Percentiles rank a stretch among this genome's conserved stretches.
phyloP scores from a whole-genome alignment of 1,140 invertebrate genomes.

The Hermetia illucens region DNA sequence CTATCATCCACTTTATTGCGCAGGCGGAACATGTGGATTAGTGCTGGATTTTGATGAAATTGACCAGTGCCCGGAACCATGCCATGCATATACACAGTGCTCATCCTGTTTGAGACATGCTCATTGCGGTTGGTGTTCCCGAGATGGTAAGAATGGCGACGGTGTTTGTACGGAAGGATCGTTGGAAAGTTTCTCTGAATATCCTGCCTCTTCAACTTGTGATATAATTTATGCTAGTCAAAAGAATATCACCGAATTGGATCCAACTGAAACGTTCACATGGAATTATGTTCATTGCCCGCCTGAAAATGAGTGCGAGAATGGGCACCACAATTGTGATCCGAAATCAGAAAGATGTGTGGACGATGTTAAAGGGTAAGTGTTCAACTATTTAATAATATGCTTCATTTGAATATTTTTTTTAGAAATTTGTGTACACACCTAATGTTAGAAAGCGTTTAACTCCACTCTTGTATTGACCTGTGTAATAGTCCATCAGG shows the following conservation, averaged over 20 bases:
- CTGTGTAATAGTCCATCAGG: too few species aligned
- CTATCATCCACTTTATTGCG: constrained; percentile 71
- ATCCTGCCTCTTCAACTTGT: constrained; percentile 53
- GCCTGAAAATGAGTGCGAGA: constrained; percentile 84
- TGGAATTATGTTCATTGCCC: constrained; percentile 85
- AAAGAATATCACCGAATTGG: constrained; percentile 32
- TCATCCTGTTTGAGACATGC: constrained; percentile 71
- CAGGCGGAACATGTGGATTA: constrained; percentile 78
- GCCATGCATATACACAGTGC: constrained; percentile 70
- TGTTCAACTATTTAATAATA: too few species aligned
- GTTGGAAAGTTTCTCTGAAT: constrained; percentile 51
- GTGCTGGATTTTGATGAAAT: constrained; percentile 51
- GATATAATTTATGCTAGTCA: constrained; percentile 36
- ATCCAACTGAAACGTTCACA: constrained; percentile 36
- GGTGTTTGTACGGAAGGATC: constrained; percentile 66
- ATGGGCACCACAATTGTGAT: constrained; percentile 83
- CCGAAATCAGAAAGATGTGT: constrained; percentile 69
- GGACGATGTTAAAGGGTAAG: constrained; percentile 52
- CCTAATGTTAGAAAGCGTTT: too few species aligned
- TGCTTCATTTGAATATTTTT: too few species aligned
- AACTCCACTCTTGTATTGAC: too few species aligned
- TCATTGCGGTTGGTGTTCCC: constrained; percentile 76
- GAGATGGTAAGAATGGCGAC: constrained; percentile 39
- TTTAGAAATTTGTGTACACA: too few species aligned
- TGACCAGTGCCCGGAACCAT: constrained; percentile 71